Evolutionary conservation across 2,113 vertebrate genomes (phyloP).

Genomic region (Petromus typicus): DNA sequence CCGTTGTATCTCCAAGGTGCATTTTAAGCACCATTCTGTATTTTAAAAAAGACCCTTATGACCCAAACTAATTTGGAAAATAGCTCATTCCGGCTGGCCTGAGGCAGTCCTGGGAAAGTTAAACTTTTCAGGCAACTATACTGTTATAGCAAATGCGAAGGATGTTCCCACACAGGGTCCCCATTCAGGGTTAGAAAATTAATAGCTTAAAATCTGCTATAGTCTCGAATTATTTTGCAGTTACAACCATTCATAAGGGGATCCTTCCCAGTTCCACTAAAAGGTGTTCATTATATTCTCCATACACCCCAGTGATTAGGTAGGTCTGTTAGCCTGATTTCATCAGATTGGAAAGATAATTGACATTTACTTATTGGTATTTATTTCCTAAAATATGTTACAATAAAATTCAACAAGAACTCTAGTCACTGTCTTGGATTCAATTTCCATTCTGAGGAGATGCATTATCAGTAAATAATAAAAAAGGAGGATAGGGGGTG

Average conservation of each 20-base stretch:
- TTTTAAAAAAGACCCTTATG: background rate
- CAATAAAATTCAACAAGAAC: slow-evolving; percentile 10
- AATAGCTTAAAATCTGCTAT: background rate
- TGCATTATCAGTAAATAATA: background rate
- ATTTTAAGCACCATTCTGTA: slow-evolving; percentile 3
- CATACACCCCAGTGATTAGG: background rate
- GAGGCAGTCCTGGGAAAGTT: slow-evolving; percentile 15
- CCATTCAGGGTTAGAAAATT: background rate
- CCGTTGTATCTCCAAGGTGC: background rate
- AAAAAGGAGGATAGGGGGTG: background rate
- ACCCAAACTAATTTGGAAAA: slow-evolving; percentile 58
- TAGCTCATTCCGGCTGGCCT: slow-evolving; percentile 17
- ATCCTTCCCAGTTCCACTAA: background rate
- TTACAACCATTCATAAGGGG: background rate
- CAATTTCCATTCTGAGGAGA: background rate
- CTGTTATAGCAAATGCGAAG: background rate
- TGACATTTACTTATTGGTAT: background rate
- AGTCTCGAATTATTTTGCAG: background rate
- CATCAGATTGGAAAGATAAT: slow-evolving; percentile 9
- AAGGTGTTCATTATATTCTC: background rate
- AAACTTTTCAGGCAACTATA: background rate
- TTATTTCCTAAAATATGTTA: background rate
- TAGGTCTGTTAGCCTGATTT: background rate
- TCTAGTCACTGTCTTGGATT: background rate
- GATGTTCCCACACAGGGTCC: background rate